Evolutionary conservation across 2,888 invertebrate species (phyloP).

Genomic region (Dolichopus griseipennis): DNA sequence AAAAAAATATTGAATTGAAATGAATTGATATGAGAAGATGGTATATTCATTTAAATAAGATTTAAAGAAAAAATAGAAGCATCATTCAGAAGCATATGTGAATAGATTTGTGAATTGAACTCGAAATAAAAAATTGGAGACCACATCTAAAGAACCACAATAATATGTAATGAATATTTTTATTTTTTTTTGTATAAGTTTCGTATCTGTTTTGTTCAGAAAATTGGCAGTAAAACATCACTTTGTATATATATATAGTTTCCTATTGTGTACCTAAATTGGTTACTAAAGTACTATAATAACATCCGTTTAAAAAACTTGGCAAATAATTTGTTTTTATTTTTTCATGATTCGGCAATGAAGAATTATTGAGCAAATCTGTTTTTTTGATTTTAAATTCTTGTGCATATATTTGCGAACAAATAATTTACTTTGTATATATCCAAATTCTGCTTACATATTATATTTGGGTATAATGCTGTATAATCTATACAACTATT

Average conservation of each 20-base stretch:
- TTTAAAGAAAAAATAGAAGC: not conserved
- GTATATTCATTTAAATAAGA: not conserved
- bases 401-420: too few species aligned
- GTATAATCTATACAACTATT: too few species aligned
- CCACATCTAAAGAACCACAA: not conserved
- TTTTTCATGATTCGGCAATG: not conserved
- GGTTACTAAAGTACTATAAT: not conserved
- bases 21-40: not conserved
- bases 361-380: not conserved
- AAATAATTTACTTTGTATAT: too few species aligned
- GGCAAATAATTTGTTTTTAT: not conserved
- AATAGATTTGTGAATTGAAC: too few species aligned
- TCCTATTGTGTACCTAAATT: not conserved
- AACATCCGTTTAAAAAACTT: constrained; percentile 2
- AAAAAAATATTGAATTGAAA: not conserved
- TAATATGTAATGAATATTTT: too few species aligned
- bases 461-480: too few species aligned
- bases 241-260: not conserved
- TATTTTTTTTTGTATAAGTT: too few species aligned
- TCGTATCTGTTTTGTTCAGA: too few species aligned
- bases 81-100: not conserved
- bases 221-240: not conserved
- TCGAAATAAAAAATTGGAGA: not conserved
- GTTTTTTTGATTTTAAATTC: too few species aligned
- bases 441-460: too few species aligned